These are phyloP conservation scores for Eupeodes corollae DNA, from an alignment of 1,140 invertebrate species.

Conservation along the genomic window DNA sequence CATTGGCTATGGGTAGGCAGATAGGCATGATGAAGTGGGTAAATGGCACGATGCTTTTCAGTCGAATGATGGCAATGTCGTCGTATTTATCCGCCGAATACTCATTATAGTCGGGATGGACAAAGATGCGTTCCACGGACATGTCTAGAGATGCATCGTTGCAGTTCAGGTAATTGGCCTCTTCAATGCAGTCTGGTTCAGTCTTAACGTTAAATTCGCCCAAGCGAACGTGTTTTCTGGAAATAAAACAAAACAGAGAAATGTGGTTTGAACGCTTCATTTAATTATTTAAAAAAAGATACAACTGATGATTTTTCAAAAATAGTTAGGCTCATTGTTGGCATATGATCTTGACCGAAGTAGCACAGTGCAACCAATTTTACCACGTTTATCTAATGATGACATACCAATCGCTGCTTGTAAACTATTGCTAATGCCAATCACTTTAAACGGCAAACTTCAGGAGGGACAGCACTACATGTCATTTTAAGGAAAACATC, in stretches of 20 bases:
- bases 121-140: slow-evolving; percentile 27
- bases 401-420: too few species aligned
- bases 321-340: too few species aligned
- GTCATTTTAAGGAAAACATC: too few species aligned
- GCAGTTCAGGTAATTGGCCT: slow-evolving; percentile 27
- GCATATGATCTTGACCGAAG: too few species aligned
- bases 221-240: slow-evolving; percentile 43
- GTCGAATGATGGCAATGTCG: slow-evolving; percentile 65
- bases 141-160: slow-evolving; percentile 35
- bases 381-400: too few species aligned
- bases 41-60: slow-evolving; percentile 62
- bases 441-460: too few species aligned
- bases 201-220: slow-evolving; percentile 51
- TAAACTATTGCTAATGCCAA: too few species aligned
- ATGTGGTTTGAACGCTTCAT: background rate
- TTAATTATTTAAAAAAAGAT: background rate
- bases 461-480: too few species aligned
- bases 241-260: background rate
- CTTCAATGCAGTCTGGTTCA: slow-evolving; percentile 44
- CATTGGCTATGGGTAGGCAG: slow-evolving; percentile 52
- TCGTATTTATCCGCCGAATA: slow-evolving; percentile 36
- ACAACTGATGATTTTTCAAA: too few species aligned
- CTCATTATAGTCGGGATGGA: slow-evolving; percentile 38
- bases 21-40: slow-evolving; percentile 63
- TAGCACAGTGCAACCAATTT: too few species aligned